Percentiles rank a stretch among this genome's conserved stretches.
phyloP scores from a whole-genome alignment of 1,140 invertebrate species.

The Orchestia grillus region DNA sequence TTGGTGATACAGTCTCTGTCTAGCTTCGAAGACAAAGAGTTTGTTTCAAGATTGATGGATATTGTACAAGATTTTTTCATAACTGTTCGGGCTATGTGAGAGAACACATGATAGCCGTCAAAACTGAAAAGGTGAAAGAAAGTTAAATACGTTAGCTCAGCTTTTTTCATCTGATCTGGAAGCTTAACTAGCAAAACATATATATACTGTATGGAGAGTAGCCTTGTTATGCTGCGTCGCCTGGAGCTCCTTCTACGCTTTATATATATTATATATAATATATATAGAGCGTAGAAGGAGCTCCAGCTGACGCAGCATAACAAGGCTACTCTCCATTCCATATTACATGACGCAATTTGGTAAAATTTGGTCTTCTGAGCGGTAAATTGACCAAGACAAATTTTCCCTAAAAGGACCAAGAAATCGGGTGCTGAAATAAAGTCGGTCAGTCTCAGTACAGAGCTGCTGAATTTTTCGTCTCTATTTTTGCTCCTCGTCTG shows the following conservation, averaged over 20 bases:
- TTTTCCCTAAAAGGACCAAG: background rate
- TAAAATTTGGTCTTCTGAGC: background rate
- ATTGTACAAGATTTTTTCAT: no score
- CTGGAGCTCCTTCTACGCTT: background rate
- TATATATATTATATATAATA: background rate
- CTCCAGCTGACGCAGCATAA: background rate
- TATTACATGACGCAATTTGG: background rate
- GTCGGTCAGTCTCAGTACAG: background rate
- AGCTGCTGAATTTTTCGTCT: background rate
- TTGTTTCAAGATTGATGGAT: no score
- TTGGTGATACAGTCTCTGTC: no score
- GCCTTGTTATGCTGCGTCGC: background rate
- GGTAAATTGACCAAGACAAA: no score
- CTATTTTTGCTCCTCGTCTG: background rate
- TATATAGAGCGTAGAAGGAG: background rate
- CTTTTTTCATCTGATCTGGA: background rate
- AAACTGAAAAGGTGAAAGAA: background rate
- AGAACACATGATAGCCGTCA: background rate
- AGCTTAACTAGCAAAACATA: background rate
- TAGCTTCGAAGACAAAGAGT: no score
- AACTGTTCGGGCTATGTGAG: background rate
- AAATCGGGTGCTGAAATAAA: background rate
- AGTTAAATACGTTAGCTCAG: background rate
- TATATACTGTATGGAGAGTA: background rate
- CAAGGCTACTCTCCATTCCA: background rate